Evolutionary conservation across 2,113 vertebrate species (phyloP), one percentile per base, ranked within the genome.

Genomic region (Scomber colias): DNA sequence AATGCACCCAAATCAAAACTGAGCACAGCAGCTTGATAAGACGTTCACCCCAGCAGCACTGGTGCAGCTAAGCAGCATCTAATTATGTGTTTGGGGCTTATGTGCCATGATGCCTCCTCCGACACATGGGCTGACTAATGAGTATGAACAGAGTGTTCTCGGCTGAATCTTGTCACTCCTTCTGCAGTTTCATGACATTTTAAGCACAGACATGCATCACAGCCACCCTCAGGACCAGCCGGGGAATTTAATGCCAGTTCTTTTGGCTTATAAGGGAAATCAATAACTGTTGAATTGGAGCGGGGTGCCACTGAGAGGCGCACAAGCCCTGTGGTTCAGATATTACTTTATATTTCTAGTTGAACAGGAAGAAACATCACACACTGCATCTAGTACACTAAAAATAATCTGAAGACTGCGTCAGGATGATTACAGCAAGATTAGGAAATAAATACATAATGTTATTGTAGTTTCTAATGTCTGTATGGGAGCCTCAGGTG

Each of bases 181-280:
- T 90, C 81, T 81, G 82, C 86, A 88, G 80, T 89, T 92, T 87
- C 77, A 76, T 86, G 86, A 91, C 89, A 90, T 93, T 92, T 88
- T 90, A 89, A 82, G 82, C 87, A 87, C 89, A 88, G 64, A 68
- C 87, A 82, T 90, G 90, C 83, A 86, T 91, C 91, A 88, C 81
- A 85, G 77, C 64, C 89, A 82, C 89, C 86, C 90, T 60, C 76
- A 51, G 81, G 84, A 87, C 71, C 72, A 59, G 83, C 70, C 69
- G 69, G 61, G 66, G 19, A n/a, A n/a, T 87, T 88, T 80, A 77
- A 85, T 81, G 70, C 65, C 85, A 83, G 75, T 72, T 84, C 59
- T 55, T 80, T 54, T 82, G 62, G 74, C 77, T 85, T 77, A 57
- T 75, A 79, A 85, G 71, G 61, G 62, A 84, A 89, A 90, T 92